A percentile compares a stretch with the other conserved stretches of the same genome.
These are phyloP conservation scores for Mycalesis mineus DNA, from an alignment of 2,888 invertebrate genomes.

Conservation along the genomic window DNA sequence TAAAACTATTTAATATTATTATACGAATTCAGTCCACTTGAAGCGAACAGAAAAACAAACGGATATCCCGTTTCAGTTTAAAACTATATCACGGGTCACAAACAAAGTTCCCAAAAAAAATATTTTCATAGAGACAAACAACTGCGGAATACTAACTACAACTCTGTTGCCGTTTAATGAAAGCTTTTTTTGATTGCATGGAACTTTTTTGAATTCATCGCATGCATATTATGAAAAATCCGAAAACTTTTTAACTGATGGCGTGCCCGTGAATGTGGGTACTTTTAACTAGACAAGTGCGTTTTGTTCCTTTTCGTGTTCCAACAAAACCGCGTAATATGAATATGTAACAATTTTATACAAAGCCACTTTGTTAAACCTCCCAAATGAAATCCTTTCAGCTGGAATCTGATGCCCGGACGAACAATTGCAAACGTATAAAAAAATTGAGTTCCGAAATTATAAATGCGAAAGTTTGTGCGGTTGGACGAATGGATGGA, in stretches of 20 bases:
- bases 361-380: neutral
- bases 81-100: neutral
- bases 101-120: neutral
- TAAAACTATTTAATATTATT: neutral
- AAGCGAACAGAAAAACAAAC: neutral
- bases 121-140: constrained; percentile 1
- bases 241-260: constrained; percentile 19
- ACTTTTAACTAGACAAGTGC: constrained; percentile 1
- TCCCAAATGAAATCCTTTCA: neutral
- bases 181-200: constrained; percentile 10
- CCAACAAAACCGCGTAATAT: neutral
- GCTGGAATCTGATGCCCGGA: neutral
- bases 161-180: neutral
- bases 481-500: neutral
- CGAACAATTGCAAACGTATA: neutral
- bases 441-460: neutral
- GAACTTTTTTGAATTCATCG: constrained; percentile 11
- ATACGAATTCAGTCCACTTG: neutral
- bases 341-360: neutral
- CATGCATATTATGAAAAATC: constrained; percentile 9
- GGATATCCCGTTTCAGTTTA: neutral
- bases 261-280: constrained; percentile 3
- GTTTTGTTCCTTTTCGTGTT: constrained; percentile 1
- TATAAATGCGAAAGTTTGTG: neutral
- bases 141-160: neutral